Conservation (phyloP, 1,140 invertebrate species). For the Steinernema feltiae region DNA sequence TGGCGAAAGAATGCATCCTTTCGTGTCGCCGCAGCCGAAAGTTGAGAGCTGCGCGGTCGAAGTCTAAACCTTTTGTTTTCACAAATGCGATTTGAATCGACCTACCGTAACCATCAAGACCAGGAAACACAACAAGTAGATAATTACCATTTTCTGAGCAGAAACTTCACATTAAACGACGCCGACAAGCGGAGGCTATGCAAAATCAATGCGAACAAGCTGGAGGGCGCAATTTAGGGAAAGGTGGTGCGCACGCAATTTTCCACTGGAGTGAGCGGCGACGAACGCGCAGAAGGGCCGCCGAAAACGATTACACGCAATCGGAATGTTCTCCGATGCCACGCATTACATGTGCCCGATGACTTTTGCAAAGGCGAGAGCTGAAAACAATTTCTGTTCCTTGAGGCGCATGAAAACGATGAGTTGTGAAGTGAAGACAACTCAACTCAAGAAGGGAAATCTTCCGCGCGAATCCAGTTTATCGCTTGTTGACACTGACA, state of each 20-base stretch:
- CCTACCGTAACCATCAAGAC: not conserved
- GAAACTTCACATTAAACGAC: no score
- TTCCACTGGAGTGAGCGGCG: not conserved
- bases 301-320: not conserved
- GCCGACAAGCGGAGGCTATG: no score
- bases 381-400: not conserved
- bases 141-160: not conserved
- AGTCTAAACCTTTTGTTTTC: not conserved
- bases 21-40: not conserved
- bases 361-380: not conserved
- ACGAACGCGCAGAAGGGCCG: not conserved
- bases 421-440: not conserved
- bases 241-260: not conserved
- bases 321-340: not conserved
- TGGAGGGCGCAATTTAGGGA: not conserved
- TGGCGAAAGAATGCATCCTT: not conserved
- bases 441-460: not conserved
- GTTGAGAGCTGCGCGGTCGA: not conserved
- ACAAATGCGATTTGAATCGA: not conserved
- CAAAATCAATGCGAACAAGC: not conserved
- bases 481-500: not conserved
- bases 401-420: not conserved
- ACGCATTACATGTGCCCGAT: no score
- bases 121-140: not conserved
- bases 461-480: not conserved